Evolutionary conservation across 1,140 invertebrate species (phyloP).

Genomic region (Hypsibius dujardini): DNA sequence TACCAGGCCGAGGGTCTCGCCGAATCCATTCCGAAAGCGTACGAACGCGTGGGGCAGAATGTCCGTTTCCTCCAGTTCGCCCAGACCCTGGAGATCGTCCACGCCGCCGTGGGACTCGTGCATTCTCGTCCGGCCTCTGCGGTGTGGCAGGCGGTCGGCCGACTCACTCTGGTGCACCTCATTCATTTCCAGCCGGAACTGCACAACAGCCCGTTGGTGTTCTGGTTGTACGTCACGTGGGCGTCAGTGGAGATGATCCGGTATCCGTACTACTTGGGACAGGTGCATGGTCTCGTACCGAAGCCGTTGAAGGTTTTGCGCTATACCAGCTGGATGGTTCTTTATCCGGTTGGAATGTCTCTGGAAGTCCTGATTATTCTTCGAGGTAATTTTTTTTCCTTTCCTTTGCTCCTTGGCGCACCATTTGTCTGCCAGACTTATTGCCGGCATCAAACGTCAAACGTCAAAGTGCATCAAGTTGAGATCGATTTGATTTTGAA

Average conservation of each 20-base stretch:
- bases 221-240: neutral
- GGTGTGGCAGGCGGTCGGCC: neutral
- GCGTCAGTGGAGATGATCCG: conserved; percentile 3
- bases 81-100: neutral
- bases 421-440: too few relatives aligned
- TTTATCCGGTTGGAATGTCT: conserved; percentile 2
- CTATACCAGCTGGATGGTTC: conserved; percentile 16
- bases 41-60: neutral
- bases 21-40: neutral
- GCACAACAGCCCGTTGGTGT: neutral
- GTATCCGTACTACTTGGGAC: conserved; percentile 14
- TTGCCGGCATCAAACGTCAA: too few relatives aligned
- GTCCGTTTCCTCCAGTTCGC: conserved; percentile 1
- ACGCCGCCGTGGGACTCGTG: neutral
- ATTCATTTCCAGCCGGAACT: conserved; percentile 1
- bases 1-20: neutral
- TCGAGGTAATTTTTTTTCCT: neutral
- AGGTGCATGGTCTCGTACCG: neutral
- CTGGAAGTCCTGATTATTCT: neutral
- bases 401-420: neutral
- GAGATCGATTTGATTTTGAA: too few relatives aligned
- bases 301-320: conserved; percentile 2
- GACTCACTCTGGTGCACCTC: neutral
- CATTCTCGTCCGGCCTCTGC: neutral
- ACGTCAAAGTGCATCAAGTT: too few relatives aligned